Conservation (phyloP, 1,140 invertebrate genomes). For the Anthonomus grandis region DNA sequence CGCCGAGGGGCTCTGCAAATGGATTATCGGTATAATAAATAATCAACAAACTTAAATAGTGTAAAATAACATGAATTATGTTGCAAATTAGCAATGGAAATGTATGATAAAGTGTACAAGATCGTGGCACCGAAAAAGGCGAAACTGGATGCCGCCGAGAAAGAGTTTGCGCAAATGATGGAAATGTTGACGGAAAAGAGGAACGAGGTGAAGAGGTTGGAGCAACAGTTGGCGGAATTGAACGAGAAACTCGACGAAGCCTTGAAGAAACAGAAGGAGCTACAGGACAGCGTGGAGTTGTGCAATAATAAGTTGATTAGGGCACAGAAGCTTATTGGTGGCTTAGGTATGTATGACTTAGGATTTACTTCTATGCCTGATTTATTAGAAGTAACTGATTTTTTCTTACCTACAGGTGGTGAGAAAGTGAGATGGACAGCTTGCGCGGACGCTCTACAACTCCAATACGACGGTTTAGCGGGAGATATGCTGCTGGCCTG, state of each 20-base stretch:
- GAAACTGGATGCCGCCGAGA: constrained; percentile 72
- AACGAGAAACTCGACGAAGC: constrained; percentile 69
- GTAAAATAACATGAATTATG: not conserved
- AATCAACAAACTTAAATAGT: not conserved
- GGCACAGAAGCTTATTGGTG: constrained; percentile 74
- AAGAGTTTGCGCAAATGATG: constrained; percentile 76
- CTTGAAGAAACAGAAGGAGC: constrained; percentile 65
- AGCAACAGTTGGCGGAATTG: constrained; percentile 70
- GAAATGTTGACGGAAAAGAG: constrained; percentile 76
- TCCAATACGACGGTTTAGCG: constrained; percentile 74
- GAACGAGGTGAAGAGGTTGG: constrained; percentile 66
- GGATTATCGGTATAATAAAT: constrained; percentile 61
- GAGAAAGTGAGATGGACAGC: constrained; percentile 84
- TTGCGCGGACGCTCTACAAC: constrained; percentile 71
- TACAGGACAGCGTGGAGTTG: constrained; percentile 84
- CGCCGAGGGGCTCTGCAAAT: constrained; percentile 84
- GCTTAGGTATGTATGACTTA: constrained; percentile 4
- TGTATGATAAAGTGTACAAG: constrained; percentile 77
- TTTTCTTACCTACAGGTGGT: constrained; percentile 64
- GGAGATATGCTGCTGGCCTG: constrained; percentile 87
- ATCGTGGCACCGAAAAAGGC: constrained; percentile 79
- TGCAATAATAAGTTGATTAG: constrained; percentile 85
- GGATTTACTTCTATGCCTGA: not conserved
- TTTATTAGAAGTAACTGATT: not conserved
- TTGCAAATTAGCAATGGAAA: constrained; percentile 69